phyloP scores from a whole-genome alignment of 2,113 vertebrate species.

The Bos javanicus region DNA sequence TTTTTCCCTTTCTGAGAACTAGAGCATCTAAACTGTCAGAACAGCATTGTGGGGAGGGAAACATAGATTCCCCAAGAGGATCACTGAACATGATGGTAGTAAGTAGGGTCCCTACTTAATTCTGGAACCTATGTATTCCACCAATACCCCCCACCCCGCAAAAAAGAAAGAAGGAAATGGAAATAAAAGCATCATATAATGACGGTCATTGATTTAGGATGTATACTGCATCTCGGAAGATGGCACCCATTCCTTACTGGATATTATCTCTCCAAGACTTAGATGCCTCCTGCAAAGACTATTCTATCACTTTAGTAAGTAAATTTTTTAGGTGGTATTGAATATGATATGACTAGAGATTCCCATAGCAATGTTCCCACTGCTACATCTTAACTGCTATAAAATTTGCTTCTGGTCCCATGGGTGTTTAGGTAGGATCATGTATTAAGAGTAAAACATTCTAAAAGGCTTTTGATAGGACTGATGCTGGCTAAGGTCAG shows the following conservation, averaged over 20 bases:
- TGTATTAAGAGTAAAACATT: background rate
- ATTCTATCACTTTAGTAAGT: background rate
- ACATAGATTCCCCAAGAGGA: background rate
- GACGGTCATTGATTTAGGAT: background rate
- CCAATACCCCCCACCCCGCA: fast-evolving
- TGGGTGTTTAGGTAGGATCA: background rate
- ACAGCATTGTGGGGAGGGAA: background rate
- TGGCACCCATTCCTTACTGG: background rate
- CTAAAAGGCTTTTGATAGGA: background rate
- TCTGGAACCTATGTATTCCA: background rate
- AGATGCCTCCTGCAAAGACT: background rate
- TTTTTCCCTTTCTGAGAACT: slow-evolving; percentile 15
- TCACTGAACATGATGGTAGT: background rate
- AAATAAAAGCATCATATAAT: background rate
- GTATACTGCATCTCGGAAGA: background rate
- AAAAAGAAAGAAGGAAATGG: background rate
- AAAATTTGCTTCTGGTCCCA: background rate
- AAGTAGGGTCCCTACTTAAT: background rate
- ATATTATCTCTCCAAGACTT: background rate
- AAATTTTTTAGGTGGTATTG: background rate
- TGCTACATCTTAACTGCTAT: background rate
- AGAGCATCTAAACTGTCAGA: background rate
- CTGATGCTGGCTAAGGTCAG: background rate
- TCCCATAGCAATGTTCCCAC: background rate
- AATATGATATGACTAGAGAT: background rate